Percentiles rank a stretch among this genome's conserved stretches.
phyloP scores from a whole-genome alignment of 2,113 vertebrate genomes.

The Datnioides undecimradiatus region DNA sequence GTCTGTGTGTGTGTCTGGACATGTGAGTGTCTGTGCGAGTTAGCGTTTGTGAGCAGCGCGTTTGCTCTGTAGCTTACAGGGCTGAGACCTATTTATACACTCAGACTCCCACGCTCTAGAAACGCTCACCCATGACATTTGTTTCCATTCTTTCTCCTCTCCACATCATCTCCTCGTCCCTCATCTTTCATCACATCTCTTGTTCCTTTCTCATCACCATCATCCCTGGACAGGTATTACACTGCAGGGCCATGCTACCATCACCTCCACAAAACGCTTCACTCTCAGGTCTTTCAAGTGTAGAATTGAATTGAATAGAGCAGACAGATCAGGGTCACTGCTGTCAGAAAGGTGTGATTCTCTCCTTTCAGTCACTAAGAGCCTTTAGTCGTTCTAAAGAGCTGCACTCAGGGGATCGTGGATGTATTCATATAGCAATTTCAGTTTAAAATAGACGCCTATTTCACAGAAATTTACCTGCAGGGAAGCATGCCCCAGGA shows the following conservation, averaged over 20 bases:
- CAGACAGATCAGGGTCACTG: constrained; percentile 49
- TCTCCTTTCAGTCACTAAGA: background rate
- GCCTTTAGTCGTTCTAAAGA: background rate
- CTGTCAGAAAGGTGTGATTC: constrained; percentile 27
- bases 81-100: constrained; percentile 56
- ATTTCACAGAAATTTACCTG: background rate
- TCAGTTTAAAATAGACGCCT: background rate
- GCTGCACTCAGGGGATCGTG: background rate
- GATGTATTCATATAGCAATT: background rate
- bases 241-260: background rate
- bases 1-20: constrained; percentile 49
- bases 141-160: constrained; percentile 1
- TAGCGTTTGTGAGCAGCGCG: constrained; percentile 29
- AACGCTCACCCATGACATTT: constrained; percentile 51
- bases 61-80: constrained; percentile 43
- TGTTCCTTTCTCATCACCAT: constrained; percentile 17
- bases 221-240: background rate
- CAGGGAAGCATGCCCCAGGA: background rate
- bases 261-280: constrained; percentile 22
- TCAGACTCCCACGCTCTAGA: constrained; percentile 38
- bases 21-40: constrained; percentile 60
- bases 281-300: constrained; percentile 14
- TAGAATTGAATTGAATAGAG: background rate
- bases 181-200: constrained; percentile 3
- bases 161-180: constrained; percentile 11